Percentiles rank a stretch among this genome's conserved stretches.
Evolutionary conservation across 2,888 invertebrate species (phyloP).

Genomic region (Ochropleura plecta): DNA sequence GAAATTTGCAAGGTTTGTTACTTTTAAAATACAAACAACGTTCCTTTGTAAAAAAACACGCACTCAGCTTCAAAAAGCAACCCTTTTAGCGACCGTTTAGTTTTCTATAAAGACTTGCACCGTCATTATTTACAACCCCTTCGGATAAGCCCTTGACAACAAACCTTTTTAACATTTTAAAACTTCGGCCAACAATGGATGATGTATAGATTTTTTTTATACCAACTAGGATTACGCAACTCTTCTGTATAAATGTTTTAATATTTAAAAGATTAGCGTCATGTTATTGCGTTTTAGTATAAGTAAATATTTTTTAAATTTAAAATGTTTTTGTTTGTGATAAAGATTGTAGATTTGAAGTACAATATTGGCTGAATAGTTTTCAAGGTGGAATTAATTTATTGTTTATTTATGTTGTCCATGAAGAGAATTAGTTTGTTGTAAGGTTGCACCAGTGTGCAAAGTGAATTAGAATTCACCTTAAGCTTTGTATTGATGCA

Average conservation of each 20-base stretch:
- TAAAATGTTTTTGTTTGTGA: conserved; percentile 78
- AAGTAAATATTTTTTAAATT: conserved; percentile 81
- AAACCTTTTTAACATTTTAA: conserved; percentile 90
- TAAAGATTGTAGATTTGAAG: conserved; percentile 67
- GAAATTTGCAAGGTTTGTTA: not conserved
- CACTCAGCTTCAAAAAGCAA: conserved; percentile 65
- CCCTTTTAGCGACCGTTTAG: conserved; percentile 83
- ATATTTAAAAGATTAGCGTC: conserved; percentile 90
- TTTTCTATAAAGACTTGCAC: conserved; percentile 85
- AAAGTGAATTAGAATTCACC: not conserved
- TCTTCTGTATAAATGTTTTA: conserved; percentile 87
- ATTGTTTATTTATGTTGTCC: not conserved
- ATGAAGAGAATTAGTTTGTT: not conserved
- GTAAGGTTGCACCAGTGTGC: not conserved
- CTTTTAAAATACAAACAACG: not conserved
- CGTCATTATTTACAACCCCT: conserved; percentile 91
- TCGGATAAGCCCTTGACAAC: conserved; percentile 87
- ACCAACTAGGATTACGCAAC: conserved; percentile 80
- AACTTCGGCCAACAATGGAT: conserved; percentile 85
- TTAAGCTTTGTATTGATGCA: not conserved
- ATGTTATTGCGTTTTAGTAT: conserved; percentile 78
- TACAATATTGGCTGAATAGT: conserved; percentile 28
- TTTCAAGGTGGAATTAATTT: not conserved
- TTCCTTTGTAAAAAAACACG: conserved; percentile 47
- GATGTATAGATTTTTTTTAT: conserved; percentile 84